Evolutionary conservation across 2,113 vertebrate genomes (phyloP).

Genomic region (Anolis carolinensis): DNA sequence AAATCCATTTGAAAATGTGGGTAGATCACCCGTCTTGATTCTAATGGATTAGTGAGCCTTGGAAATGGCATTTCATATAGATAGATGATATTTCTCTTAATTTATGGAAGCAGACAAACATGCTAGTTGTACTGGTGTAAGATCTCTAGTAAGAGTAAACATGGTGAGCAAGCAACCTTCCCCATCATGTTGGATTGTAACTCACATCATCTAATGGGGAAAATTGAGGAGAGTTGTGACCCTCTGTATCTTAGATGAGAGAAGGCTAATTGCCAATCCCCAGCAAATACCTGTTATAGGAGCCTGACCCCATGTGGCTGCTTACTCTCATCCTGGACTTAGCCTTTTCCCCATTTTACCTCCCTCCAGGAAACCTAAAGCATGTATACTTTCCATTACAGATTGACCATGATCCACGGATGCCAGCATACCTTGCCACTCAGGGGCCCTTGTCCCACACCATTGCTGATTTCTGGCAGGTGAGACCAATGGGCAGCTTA

Average conservation of each 20-base stretch:
- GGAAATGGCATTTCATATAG: background rate
- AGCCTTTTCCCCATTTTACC: background rate
- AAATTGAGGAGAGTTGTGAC: background rate
- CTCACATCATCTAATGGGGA: background rate
- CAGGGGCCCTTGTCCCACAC: constrained; percentile 94
- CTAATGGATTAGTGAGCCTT: background rate
- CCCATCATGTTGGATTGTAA: background rate
- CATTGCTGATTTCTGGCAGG: constrained; percentile 98
- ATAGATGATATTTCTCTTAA: background rate
- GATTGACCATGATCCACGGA: constrained; percentile 96
- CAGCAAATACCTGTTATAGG: background rate
- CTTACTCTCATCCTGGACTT: background rate
- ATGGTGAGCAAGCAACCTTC: background rate
- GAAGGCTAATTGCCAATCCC: background rate
- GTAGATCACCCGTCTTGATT: background rate
- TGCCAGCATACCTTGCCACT: constrained; percentile 94
- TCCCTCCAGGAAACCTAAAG: background rate
- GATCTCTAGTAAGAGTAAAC: background rate
- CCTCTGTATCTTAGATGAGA: background rate
- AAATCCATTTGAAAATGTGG: background rate
- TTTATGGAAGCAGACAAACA: background rate
- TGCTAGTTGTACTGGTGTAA: background rate
- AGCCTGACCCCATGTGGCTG: background rate
- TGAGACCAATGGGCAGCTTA: constrained; percentile 53
- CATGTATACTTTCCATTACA: constrained; percentile 53